Evolutionary conservation across 2,797 vertebrate genomes (phyloP).

Genomic region (Mormyrops attenuatus): DNA sequence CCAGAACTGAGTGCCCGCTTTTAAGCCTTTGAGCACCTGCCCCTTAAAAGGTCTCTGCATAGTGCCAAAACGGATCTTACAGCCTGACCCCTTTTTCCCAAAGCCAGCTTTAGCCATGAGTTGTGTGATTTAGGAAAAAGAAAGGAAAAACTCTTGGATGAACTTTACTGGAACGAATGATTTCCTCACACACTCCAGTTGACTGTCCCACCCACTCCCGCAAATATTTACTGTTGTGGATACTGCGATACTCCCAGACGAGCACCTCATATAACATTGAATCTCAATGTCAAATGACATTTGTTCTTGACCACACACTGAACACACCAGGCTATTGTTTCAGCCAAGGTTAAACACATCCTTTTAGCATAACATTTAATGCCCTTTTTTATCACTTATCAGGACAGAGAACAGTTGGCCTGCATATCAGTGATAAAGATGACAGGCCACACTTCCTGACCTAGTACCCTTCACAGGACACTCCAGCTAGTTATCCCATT

Average conservation of each 20-base stretch:
- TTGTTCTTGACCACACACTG: not conserved
- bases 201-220: conserved; percentile 27
- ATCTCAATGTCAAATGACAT: not conserved
- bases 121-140: not conserved
- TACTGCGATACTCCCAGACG: not conserved
- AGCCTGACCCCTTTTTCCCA: not conserved
- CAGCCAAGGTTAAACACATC: not conserved
- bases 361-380: not conserved
- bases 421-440: conserved; percentile 19
- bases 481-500: conserved; percentile 1
- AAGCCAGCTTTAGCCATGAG: not conserved
- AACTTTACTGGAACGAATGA: conserved; percentile 2
- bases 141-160: not conserved
- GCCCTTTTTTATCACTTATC: conserved; percentile 20
- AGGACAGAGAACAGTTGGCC: conserved; percentile 25
- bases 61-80: not conserved
- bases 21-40: not conserved
- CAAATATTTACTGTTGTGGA: not conserved
- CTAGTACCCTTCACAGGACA: conserved; percentile 10
- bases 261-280: not conserved
- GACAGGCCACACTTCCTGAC: conserved; percentile 23
- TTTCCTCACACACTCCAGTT: not conserved
- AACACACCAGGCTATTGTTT: not conserved
- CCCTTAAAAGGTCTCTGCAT: not conserved
- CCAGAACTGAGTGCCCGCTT: not conserved